Conservation (phyloP, 1,140 invertebrate genomes). For the Radopholus similis region DNA sequence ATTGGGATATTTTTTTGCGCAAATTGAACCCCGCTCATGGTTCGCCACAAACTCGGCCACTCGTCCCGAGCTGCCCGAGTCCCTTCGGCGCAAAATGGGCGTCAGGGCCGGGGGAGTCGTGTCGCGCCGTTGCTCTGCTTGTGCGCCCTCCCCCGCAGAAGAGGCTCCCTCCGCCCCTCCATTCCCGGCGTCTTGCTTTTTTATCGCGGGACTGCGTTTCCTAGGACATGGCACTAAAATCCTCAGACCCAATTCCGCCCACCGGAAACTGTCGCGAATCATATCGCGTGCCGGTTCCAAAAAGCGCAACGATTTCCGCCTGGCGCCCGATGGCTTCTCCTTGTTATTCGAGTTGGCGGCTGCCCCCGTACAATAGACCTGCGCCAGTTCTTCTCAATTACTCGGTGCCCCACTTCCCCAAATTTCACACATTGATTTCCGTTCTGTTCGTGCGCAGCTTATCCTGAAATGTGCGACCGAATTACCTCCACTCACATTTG, state of each 20-base stretch:
- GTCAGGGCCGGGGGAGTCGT: no score
- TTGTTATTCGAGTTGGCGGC: neutral
- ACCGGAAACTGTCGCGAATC: constrained; percentile 24
- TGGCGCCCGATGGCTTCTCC: neutral
- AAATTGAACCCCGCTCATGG: neutral
- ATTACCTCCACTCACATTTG: no score
- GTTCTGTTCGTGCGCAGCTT: constrained; percentile 49
- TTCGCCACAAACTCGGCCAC: neutral
- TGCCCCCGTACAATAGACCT: constrained; percentile 16
- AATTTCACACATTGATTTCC: constrained; percentile 26
- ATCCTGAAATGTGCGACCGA: no score
- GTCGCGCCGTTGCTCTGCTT: neutral
- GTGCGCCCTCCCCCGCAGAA: neutral
- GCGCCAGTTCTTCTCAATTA: neutral
- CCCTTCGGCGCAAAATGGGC: no score
- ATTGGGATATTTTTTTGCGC: neutral
- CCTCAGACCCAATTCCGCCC: neutral
- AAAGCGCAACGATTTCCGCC: constrained; percentile 16
- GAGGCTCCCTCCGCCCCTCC: neutral
- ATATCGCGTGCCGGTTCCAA: constrained; percentile 21
- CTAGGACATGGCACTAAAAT: neutral
- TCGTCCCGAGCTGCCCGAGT: no score
- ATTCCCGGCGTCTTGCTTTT: neutral
- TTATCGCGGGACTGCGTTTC: neutral
- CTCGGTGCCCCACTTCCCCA: no score